Evolutionary conservation across 2,888 invertebrate genomes (phyloP).

Genomic region (Orchestes rusci): DNA sequence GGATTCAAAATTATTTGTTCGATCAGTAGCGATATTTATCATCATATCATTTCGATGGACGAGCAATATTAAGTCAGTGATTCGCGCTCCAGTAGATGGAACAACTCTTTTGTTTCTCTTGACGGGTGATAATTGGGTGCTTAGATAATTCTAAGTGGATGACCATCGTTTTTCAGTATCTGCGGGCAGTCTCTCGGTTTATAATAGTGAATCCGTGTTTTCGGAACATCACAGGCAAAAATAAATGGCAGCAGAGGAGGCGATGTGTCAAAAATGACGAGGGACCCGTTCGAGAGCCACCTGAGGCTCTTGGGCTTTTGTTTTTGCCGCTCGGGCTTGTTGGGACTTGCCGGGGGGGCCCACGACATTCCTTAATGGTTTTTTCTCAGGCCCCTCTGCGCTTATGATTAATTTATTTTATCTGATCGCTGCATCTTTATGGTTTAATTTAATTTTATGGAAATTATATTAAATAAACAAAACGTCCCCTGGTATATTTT

Average conservation of each 20-base stretch:
- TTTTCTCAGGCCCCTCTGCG: constrained; percentile 22
- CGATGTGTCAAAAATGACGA: constrained; percentile 38
- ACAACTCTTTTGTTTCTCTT: no score
- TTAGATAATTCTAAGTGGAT: no score
- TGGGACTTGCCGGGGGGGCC: constrained; percentile 37
- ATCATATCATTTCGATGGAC: no score
- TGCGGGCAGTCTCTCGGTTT: no score
- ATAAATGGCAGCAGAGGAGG: constrained; percentile 37
- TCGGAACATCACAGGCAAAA: constrained; percentile 33
- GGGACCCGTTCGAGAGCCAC: constrained; percentile 39
- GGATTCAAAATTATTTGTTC: no score
- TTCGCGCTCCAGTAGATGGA: no score
- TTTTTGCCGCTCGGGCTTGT: constrained; percentile 36
- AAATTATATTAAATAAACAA: constrained; percentile 24
- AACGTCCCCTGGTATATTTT: constrained; percentile 11
- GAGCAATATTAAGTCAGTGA: no score
- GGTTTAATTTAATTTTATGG: constrained; percentile 25
- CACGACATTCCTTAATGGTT: constrained; percentile 25
- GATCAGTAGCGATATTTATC: no score
- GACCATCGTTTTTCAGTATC: no score
- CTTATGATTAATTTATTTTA: constrained; percentile 25
- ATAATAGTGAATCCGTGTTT: constrained; percentile 37
- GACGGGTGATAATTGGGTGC: no score
- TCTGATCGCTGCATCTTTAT: constrained; percentile 24
- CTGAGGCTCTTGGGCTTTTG: constrained; percentile 35